Evolutionary conservation across 2,888 invertebrate genomes (phyloP).

Genomic region (Himalopsyche kuldschensis): DNA sequence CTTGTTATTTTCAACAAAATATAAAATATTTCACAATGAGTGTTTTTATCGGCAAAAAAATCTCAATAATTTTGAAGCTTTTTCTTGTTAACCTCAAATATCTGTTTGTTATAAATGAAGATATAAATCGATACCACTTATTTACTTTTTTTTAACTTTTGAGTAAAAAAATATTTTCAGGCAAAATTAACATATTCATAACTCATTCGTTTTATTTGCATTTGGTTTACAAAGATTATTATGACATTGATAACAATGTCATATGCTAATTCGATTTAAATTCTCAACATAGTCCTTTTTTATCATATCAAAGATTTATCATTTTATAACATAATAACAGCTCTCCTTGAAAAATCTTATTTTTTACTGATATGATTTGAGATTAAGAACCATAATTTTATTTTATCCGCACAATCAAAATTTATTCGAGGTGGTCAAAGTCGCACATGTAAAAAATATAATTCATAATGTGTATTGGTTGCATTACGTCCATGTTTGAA

Average conservation of each 20-base stretch:
- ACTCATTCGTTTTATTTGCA: neutral
- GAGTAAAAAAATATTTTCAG: too few relatives aligned
- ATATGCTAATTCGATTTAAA: neutral
- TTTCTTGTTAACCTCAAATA: too few relatives aligned
- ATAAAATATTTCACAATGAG: too few relatives aligned
- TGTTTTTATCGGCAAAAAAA: too few relatives aligned
- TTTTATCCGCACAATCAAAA: neutral
- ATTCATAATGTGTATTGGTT: neutral
- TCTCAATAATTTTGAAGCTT: too few relatives aligned
- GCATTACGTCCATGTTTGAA: neutral
- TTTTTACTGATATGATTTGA: neutral
- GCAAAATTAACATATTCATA: neutral
- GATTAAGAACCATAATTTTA: neutral
- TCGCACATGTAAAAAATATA: neutral
- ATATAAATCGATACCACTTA: neutral
- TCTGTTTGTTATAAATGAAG: neutral
- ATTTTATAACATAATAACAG: neutral
- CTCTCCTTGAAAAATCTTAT: neutral
- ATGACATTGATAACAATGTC: neutral
- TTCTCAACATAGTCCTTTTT: neutral
- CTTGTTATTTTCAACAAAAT: too few relatives aligned
- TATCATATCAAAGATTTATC: neutral
- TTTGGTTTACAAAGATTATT: neutral
- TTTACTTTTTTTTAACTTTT: neutral
- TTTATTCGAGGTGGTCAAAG: neutral